Conservation (phyloP, 2,797 vertebrate species). For the Eospalax fontanierii region DNA sequence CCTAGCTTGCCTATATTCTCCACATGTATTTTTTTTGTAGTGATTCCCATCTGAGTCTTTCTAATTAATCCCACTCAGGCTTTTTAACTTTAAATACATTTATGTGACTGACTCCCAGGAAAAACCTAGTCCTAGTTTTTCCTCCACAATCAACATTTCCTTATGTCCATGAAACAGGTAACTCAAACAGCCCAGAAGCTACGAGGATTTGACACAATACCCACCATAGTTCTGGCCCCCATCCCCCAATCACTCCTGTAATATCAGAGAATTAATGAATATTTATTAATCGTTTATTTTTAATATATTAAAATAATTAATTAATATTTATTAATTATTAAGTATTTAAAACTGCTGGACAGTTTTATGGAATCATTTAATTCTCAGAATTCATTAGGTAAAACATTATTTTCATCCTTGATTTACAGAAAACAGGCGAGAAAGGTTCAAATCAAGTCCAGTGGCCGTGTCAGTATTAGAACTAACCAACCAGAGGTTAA, state of each 20-base stretch:
- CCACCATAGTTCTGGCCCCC: not conserved
- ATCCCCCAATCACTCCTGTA: not conserved
- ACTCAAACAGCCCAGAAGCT: not conserved
- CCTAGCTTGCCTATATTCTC: slow-evolving; percentile 3
- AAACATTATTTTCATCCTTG: not conserved
- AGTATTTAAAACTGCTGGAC: too few relatives aligned
- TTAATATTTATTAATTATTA: too few relatives aligned
- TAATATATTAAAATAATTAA: too few relatives aligned
- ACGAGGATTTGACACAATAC: not conserved
- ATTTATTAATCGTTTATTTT: too few relatives aligned
- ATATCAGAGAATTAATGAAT: not conserved
- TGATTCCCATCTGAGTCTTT: not conserved
- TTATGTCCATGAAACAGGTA: not conserved
- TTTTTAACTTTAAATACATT: not conserved
- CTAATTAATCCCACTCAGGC: not conserved
- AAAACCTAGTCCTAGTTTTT: not conserved
- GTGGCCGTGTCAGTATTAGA: not conserved
- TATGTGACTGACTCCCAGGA: not conserved
- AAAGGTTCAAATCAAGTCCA: not conserved
- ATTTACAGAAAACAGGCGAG: not conserved
- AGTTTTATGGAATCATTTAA: not conserved
- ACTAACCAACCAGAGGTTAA: not conserved
- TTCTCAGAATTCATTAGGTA: not conserved
- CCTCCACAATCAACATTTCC: not conserved
- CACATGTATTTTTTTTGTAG: not conserved